Conservation (phyloP, 2,113 vertebrate genomes). For the Nycticebus coucang region DNA sequence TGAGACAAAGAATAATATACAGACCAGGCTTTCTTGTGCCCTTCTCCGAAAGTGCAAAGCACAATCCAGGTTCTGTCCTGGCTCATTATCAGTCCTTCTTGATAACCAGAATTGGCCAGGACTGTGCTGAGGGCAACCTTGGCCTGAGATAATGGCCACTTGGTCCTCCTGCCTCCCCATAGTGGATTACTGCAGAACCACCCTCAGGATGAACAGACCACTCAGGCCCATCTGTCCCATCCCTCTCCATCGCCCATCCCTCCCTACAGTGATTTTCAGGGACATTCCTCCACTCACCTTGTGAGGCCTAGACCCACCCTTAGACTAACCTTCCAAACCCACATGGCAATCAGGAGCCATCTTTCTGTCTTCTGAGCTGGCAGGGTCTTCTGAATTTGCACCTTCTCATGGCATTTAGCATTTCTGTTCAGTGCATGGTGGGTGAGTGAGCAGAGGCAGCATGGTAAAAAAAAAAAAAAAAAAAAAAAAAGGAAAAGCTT, state of each 20-base stretch:
- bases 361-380: not conserved
- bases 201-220: not conserved
- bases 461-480: not conserved
- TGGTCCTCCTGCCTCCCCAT: not conserved
- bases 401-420: not conserved
- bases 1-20: not conserved
- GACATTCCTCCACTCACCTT: not conserved
- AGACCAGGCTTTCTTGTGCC: not conserved
- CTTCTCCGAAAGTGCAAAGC: not conserved
- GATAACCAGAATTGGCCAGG: not conserved
- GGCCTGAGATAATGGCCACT: not conserved
- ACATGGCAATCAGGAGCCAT: not conserved
- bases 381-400: not conserved
- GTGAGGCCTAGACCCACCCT: not conserved
- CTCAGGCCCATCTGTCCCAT: not conserved
- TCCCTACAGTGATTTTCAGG: not conserved
- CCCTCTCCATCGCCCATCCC: not conserved
- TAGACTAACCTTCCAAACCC: not conserved
- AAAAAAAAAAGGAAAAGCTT: not conserved
- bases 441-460: not conserved
- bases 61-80: not conserved
- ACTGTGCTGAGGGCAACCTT: not conserved
- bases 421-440: too few relatives aligned
- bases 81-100: not conserved
- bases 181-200: not conserved